Percentiles rank a stretch among this genome's conserved stretches.
These are phyloP conservation scores for Agriotes lineatus DNA, from an alignment of 2,888 invertebrate genomes.

Conservation along the genomic window DNA sequence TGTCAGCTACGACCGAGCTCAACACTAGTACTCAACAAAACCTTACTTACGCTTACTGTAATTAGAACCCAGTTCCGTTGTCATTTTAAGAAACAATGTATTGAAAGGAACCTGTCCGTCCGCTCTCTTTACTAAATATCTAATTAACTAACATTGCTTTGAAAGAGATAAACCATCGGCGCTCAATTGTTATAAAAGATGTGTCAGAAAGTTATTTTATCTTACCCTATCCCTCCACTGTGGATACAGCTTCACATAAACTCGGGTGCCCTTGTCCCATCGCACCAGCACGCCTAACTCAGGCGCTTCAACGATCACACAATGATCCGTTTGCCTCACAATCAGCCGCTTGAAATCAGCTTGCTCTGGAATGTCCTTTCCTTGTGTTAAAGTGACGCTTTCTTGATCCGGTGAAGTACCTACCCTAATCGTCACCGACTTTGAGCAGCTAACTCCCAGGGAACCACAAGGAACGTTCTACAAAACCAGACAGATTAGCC, in stretches of 20 bases:
- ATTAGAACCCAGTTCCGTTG: too few relatives aligned
- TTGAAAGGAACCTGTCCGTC: too few relatives aligned
- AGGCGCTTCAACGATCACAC: conserved; percentile 84
- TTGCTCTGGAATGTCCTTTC: conserved; percentile 70
- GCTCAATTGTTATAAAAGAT: too few relatives aligned
- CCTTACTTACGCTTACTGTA: too few relatives aligned
- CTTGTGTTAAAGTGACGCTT: conserved; percentile 73
- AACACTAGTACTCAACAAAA: too few relatives aligned
- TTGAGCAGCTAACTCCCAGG: conserved; percentile 89
- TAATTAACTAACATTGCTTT: too few relatives aligned
- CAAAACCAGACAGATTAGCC: conserved; percentile 41
- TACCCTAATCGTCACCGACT: conserved; percentile 79
- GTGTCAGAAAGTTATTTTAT: too few relatives aligned
- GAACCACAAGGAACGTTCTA: conserved; percentile 90
- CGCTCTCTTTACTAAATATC: too few relatives aligned
- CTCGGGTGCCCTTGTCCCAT: conserved; percentile 90
- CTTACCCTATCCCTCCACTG: conserved; percentile 86
- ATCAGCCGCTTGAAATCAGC: conserved; percentile 70
- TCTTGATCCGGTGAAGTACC: conserved; percentile 72
- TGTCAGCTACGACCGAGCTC: too few relatives aligned
- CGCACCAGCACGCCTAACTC: conserved; percentile 82
- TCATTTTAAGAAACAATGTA: too few relatives aligned
- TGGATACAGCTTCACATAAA: conserved; percentile 82
- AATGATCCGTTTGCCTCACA: conserved; percentile 78
- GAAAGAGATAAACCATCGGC: too few relatives aligned